Percentiles rank a stretch among this genome's conserved stretches.
Evolutionary conservation across 2,113 vertebrate genomes (phyloP).

Genomic region (Lynx canadensis): DNA sequence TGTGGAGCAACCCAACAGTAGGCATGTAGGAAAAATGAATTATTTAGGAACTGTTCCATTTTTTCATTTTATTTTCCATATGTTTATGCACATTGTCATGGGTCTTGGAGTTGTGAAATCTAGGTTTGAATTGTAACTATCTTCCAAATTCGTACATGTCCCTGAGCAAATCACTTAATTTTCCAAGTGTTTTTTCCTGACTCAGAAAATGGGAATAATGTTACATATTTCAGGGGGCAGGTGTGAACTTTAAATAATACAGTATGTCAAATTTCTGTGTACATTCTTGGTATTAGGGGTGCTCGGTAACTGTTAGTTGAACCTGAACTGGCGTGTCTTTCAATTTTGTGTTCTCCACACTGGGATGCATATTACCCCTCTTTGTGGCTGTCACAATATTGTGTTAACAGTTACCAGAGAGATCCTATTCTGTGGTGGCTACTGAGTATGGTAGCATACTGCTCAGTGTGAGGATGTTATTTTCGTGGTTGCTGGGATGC

Average conservation of each 20-base stretch:
- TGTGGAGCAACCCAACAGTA: not conserved
- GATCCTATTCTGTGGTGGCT: not conserved
- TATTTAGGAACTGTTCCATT: not conserved
- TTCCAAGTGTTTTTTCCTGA: not conserved
- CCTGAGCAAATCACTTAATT: not conserved
- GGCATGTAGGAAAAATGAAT: not conserved
- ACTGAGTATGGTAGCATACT: not conserved
- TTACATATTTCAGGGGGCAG: not conserved
- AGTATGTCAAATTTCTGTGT: not conserved
- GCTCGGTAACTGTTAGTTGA: not conserved
- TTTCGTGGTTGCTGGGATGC: not conserved
- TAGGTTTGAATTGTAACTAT: not conserved
- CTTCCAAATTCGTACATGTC: not conserved
- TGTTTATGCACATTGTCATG: not conserved
- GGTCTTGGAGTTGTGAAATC: not conserved
- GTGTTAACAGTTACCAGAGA: not conserved
- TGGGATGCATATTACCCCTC: not conserved
- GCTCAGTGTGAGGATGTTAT: not conserved
- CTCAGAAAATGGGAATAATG: not conserved
- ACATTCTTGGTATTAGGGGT: not conserved
- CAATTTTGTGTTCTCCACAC: not conserved
- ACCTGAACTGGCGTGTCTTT: not conserved
- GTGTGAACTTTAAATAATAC: not conserved
- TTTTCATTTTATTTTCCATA: not conserved
- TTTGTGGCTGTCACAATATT: not conserved